phyloP scores from a whole-genome alignment of 1,140 invertebrate species.

The Panulirus ornatus region DNA sequence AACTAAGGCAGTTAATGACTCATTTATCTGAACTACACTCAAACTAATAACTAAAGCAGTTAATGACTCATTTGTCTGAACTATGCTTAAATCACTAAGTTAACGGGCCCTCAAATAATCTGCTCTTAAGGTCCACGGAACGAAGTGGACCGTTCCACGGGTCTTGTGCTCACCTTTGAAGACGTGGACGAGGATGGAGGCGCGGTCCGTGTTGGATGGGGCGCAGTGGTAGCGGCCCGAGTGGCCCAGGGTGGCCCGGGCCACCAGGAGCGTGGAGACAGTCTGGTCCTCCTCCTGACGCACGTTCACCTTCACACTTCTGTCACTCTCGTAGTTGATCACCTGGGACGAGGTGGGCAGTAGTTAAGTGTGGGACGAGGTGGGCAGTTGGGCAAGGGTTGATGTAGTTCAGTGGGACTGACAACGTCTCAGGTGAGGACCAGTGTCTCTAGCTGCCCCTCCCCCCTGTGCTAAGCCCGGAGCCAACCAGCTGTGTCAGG shows the following conservation, averaged over 20 bases:
- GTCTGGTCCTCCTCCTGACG: conserved; percentile 28
- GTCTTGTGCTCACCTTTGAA: conserved; percentile 35
- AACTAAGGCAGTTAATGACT: too few relatives aligned
- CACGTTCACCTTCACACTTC: conserved; percentile 37
- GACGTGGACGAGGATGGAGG: conserved; percentile 38
- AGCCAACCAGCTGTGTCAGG: background rate
- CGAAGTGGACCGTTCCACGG: too few relatives aligned
- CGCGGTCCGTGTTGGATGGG: conserved; percentile 35
- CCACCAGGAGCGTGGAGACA: conserved; percentile 46
- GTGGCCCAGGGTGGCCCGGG: conserved; percentile 20
- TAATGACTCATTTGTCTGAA: background rate
- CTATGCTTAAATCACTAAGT: background rate
- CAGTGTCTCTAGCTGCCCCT: background rate
- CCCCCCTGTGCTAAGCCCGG: background rate
- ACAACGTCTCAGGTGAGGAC: background rate
- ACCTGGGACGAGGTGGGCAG: conserved; percentile 12
- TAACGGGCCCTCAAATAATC: background rate
- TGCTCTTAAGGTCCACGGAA: too few relatives aligned
- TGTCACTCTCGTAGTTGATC: conserved; percentile 54
- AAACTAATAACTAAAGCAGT: background rate
- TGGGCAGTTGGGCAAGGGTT: background rate
- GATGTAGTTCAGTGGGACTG: background rate
- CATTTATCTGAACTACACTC: background rate
- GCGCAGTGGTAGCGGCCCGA: conserved; percentile 55
- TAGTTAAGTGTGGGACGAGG: background rate